Evolutionary conservation across 2,113 vertebrate genomes (phyloP).

Genomic region (Euleptes europaea): DNA sequence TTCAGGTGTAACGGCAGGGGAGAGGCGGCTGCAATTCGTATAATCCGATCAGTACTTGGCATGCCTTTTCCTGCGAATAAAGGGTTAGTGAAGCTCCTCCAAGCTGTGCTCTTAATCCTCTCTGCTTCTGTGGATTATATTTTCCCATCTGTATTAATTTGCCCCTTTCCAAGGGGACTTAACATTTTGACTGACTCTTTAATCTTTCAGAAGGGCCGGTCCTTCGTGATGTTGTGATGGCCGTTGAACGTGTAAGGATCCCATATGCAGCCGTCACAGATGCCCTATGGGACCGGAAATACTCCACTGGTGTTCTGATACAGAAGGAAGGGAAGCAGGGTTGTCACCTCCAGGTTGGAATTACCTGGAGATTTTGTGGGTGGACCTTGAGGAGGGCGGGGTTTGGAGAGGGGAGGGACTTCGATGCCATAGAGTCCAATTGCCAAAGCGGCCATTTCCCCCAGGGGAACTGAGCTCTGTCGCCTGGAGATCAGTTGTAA

Average conservation of each 20-base stretch:
- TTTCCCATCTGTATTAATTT: constrained; percentile 1
- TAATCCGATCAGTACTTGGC: neutral
- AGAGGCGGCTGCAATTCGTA: neutral
- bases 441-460: no score
- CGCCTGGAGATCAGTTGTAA: no score
- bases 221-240: neutral
- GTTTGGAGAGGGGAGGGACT: no score
- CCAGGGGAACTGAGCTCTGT: no score
- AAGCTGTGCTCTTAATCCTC: neutral
- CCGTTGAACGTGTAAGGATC: neutral
- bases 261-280: neutral
- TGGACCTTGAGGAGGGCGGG: no score
- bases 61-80: neutral
- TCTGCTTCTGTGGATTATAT: neutral
- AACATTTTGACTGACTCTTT: neutral
- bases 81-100: neutral
- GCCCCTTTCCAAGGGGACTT: neutral
- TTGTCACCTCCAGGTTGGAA: no score
- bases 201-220: neutral
- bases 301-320: neutral
- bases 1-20: no score
- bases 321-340: no score
- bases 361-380: no score
- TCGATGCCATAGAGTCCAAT: no score
- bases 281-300: neutral